Evolutionary conservation across 2,797 vertebrate genomes (phyloP).

Genomic region (Atherinosoma microstoma): DNA sequence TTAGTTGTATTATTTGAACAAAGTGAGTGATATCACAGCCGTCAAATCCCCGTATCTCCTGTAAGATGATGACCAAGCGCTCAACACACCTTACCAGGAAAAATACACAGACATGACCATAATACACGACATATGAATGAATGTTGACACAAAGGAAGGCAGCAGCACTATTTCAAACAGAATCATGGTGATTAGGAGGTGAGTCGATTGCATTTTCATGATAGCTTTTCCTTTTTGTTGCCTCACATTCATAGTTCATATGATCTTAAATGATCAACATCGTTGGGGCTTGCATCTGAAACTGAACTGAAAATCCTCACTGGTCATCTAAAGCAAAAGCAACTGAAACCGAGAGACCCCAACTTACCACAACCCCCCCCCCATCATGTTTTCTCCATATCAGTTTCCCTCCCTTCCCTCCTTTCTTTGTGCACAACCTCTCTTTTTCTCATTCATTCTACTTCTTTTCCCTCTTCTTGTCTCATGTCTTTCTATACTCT

Average conservation of each 20-base stretch:
- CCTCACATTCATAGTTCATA: background rate
- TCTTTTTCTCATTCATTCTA: slow-evolving; percentile 4
- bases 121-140: background rate
- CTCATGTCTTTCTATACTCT: slow-evolving; percentile 15
- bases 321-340: slow-evolving; percentile 31
- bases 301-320: slow-evolving; percentile 10
- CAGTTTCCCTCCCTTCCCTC: slow-evolving; percentile 32
- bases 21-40: background rate
- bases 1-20: background rate
- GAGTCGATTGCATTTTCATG: background rate
- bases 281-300: slow-evolving; percentile 13
- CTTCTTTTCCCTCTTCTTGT: slow-evolving; percentile 4
- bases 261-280: slow-evolving; percentile 24
- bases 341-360: slow-evolving; percentile 25
- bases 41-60: background rate
- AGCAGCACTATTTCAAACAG: background rate
- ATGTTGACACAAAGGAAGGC: background rate
- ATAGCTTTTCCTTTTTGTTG: background rate
- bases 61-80: background rate
- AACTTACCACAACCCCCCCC: background rate
- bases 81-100: background rate
- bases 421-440: slow-evolving; percentile 24
- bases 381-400: slow-evolving; percentile 53
- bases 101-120: background rate
- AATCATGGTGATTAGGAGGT: background rate